Percentiles rank a stretch among this genome's conserved stretches.
Evolutionary conservation across 2,113 vertebrate genomes (phyloP).

Genomic region (Semnopithecus entellus): DNA sequence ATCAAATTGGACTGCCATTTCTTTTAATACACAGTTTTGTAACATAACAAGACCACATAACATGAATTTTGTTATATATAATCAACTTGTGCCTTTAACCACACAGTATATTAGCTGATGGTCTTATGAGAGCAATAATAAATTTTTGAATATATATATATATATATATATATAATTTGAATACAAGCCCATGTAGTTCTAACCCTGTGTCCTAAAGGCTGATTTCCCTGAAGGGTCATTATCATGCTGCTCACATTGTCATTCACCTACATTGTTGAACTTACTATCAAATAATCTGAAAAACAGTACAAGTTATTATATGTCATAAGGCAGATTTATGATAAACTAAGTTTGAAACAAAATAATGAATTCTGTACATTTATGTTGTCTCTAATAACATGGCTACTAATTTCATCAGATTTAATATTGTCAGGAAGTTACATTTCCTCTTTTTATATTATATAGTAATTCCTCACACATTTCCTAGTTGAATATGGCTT

Average conservation of each 20-base stretch:
- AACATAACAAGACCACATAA: constrained; percentile 21
- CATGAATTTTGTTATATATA: constrained; percentile 46
- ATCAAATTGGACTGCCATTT: constrained; percentile 51
- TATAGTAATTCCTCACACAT: constrained; percentile 67
- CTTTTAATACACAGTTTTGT: constrained; percentile 29
- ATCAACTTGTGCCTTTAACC: background rate
- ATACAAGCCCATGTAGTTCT: constrained; percentile 79
- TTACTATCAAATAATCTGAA: constrained; percentile 86
- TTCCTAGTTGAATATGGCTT: constrained; percentile 73
- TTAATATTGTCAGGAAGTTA: constrained; percentile 81
- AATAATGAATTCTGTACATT: constrained; percentile 81
- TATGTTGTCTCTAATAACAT: constrained; percentile 73
- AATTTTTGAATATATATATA: constrained; percentile 80
- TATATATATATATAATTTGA: constrained; percentile 63
- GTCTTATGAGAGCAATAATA: constrained; percentile 81
- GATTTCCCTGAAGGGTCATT: constrained; percentile 85
- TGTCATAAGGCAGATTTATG: constrained; percentile 86
- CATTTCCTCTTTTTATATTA: constrained; percentile 71
- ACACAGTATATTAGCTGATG: constrained; percentile 74
- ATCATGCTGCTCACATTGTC: constrained; percentile 84
- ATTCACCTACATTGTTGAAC: constrained; percentile 86
- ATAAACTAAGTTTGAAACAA: constrained; percentile 86
- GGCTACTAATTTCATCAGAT: constrained; percentile 78
- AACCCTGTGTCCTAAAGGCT: constrained; percentile 80
- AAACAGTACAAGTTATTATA: constrained; percentile 84